Evolutionary conservation across 2,113 vertebrate species (phyloP).

Genomic region (Paradisaea rubra): DNA sequence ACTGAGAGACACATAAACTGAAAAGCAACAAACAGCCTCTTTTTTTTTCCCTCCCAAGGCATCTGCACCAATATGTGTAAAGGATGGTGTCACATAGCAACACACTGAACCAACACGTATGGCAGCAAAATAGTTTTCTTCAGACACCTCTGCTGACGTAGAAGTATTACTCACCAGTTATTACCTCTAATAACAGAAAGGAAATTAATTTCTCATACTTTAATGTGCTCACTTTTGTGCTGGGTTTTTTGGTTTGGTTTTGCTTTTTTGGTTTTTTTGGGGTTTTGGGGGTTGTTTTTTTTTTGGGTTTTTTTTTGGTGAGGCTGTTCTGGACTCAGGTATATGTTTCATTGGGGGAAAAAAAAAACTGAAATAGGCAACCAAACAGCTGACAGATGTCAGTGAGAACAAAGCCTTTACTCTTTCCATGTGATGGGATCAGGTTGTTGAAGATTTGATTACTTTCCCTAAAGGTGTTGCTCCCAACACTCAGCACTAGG

Average conservation of each 20-base stretch:
- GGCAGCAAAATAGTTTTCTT: not conserved
- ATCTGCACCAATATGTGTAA: not conserved
- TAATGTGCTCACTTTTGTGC: not conserved
- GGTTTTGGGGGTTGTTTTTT: no score
- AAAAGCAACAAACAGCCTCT: not conserved
- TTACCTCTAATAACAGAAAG: not conserved
- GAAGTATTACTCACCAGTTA: not conserved
- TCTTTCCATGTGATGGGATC: not conserved
- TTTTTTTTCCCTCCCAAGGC: not conserved
- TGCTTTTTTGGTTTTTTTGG: not conserved
- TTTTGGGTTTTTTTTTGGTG: not conserved
- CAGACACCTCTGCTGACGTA: not conserved
- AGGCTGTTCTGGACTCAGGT: not conserved
- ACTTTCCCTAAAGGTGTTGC: not conserved
- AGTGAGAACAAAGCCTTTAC: not conserved
- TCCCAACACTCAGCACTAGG: not conserved
- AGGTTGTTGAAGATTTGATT: not conserved
- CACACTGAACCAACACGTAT: not conserved
- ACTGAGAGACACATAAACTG: not conserved
- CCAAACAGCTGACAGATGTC: not conserved
- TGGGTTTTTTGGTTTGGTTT: not conserved
- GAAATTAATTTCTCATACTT: not conserved
- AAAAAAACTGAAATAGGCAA: not conserved
- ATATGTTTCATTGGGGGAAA: accelerated
- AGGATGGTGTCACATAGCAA: not conserved